These are phyloP conservation scores for Pseudomyrmex gracilis DNA, from an alignment of 1,140 invertebrate genomes.

Conservation along the genomic window DNA sequence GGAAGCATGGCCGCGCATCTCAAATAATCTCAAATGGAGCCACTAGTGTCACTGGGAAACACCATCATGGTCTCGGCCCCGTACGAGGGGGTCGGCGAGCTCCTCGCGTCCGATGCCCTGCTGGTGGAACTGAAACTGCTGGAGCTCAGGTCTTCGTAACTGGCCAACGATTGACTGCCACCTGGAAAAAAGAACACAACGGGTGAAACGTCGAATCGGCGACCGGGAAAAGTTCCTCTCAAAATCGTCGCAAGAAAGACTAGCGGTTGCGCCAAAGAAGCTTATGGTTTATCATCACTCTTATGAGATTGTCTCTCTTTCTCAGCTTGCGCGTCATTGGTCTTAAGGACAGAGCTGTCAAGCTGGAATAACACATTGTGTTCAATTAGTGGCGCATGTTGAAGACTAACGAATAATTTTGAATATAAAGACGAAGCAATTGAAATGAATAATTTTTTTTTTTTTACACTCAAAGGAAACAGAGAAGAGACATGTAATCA, in stretches of 20 bases:
- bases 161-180: slow-evolving; percentile 87
- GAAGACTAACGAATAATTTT: background rate
- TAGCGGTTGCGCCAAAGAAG: slow-evolving; percentile 10
- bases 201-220: background rate
- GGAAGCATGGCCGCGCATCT: slow-evolving; percentile 78
- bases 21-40: slow-evolving; percentile 87
- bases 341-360: slow-evolving; percentile 29
- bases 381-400: background rate
- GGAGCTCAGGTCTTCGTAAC: slow-evolving; percentile 91
- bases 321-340: slow-evolving; percentile 26
- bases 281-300: too few relatives aligned
- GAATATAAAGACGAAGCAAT: background rate
- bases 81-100: slow-evolving; percentile 88
- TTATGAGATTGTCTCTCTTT: background rate
- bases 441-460: background rate
- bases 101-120: slow-evolving; percentile 91
- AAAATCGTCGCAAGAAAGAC: background rate
- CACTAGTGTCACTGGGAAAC: slow-evolving; percentile 91
- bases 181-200: slow-evolving; percentile 79
- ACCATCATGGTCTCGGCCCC: slow-evolving; percentile 91
- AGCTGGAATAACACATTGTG: background rate
- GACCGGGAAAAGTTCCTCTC: background rate
- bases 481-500: background rate
- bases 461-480: too few relatives aligned
- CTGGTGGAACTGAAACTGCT: slow-evolving; percentile 93